Base-by-base conservation (phyloP, 2,888 invertebrate species). In the Schrankia costaestrigalis region DNA sequence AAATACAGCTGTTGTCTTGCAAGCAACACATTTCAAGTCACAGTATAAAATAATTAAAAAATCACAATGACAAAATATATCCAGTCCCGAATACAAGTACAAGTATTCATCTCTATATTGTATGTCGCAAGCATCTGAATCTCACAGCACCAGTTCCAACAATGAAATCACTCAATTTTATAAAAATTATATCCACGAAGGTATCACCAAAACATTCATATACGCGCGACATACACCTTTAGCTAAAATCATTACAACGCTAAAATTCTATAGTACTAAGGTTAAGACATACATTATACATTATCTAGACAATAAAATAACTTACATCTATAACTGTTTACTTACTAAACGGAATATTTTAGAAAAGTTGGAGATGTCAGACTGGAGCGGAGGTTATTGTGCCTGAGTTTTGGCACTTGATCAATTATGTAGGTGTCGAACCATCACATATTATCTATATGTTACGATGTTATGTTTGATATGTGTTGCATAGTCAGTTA, bases 91-190 rank as follows among this genome's bases (percentile, higher is more conserved):
- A 78, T 71, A 79, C 75, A 53, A n/a, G 38, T 47, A 48, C 58
- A 60, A 59, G 73, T 73, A 75, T 65, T 71, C 76, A 54, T 49
- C 50, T 44, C 44, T 35, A 35, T 37, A 35, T 30, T 61, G 79
- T 75, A 79, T 79, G 84, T 80, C 84, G 80, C 83, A 71, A 70
- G 77, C 77, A 80, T 80, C 65, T 74, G 80, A 82, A 77, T 63
- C 72, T 79, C 83, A 83, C 84, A 85, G 85, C 85, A 85, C 84
- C 85, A 83, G 69, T 77, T 72, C 62, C 66, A 66, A 60, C 59
- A 60, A 68, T 63, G 60, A 66, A 68, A 65, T 70, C 66, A 63
- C 70, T 56, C 52, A 58, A 47, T 56, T 62, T 24, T 61, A 55
- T 56, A 50, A 55, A 41, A 56, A 47, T 38, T 33, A 35, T 40